Conservation (phyloP, 23 tunicate species). For the Trididemnum nubilum region DNA sequence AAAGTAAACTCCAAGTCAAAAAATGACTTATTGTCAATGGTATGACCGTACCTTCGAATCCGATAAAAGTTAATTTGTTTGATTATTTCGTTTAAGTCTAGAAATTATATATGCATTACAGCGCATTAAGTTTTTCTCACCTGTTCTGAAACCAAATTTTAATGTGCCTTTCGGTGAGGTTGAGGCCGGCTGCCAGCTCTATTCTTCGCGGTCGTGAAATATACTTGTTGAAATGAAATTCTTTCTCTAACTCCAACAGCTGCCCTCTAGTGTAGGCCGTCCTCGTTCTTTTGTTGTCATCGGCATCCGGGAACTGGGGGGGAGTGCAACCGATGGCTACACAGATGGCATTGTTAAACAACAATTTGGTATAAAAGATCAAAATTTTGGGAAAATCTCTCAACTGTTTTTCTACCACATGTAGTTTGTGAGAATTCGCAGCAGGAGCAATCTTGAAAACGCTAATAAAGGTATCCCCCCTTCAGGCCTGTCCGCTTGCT, state of each 20-base stretch:
- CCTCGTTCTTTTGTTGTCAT: conserved; percentile 89
- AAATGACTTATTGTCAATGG: no score
- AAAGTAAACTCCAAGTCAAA: no score
- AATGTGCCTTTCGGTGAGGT: conserved; percentile 89
- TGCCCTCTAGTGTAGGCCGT: conserved; percentile 95
- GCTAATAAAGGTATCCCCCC: no score
- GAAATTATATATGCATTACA: no score
- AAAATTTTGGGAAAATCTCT: no score
- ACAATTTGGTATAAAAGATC: no score
- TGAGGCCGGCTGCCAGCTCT: conserved; percentile 90
- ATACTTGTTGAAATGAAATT: conserved; percentile 89
- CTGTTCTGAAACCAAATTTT: conserved; percentile 98
- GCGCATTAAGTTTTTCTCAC: no score
- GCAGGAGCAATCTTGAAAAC: neutral
- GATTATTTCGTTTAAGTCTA: no score
- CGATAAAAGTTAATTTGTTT: no score
- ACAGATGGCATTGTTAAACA: neutral
- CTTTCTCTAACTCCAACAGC: conserved; percentile 89
- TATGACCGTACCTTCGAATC: no score
- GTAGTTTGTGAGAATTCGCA: neutral
- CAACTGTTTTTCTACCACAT: neutral
- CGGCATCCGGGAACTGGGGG: conserved; percentile 76
- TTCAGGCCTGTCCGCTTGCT: no score
- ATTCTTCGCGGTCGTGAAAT: conserved; percentile 91
- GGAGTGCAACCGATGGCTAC: conserved; percentile 87